These are phyloP conservation scores for Bettongia penicillata DNA, from an alignment of 2,113 vertebrate genomes.

Conservation along the genomic window DNA sequence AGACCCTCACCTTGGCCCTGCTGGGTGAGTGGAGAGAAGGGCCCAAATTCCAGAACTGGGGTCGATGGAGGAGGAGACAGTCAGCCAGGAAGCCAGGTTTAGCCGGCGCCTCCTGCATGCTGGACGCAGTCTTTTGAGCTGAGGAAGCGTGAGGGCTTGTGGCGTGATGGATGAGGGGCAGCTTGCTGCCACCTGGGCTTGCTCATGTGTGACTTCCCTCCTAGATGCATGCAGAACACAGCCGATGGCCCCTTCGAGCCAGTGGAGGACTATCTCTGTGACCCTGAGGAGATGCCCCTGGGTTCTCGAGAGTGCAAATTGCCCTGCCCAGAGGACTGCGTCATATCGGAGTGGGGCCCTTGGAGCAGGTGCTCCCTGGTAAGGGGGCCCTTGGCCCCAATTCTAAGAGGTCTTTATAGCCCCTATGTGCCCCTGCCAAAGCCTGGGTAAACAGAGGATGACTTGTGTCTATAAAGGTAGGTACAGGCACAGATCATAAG, in stretches of 20 bases:
- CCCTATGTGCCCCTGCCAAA: background rate
- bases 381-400: slow-evolving; percentile 73
- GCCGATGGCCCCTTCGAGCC: slow-evolving; percentile 94
- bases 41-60: rapidly evolving
- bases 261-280: slow-evolving; percentile 97
- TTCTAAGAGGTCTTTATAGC: background rate
- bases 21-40: no score
- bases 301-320: slow-evolving; percentile 93
- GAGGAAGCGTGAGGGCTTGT: background rate
- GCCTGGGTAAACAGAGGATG: background rate
- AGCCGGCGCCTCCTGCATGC: no score
- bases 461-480: background rate
- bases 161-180: no score
- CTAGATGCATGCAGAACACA: slow-evolving; percentile 98
- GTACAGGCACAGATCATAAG: background rate
- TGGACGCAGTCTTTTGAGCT: no score
- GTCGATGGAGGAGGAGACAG: background rate
- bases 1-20: background rate
- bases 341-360: slow-evolving; percentile 93
- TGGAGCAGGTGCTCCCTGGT: slow-evolving; percentile 96
- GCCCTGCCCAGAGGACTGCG: slow-evolving; percentile 97
- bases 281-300: slow-evolving; percentile 97
- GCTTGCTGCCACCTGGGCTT: background rate
- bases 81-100: background rate
- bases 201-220: slow-evolving; percentile 17